Evolutionary conservation across 2,888 invertebrate genomes (phyloP).

Genomic region (Leucophora obtusa): DNA sequence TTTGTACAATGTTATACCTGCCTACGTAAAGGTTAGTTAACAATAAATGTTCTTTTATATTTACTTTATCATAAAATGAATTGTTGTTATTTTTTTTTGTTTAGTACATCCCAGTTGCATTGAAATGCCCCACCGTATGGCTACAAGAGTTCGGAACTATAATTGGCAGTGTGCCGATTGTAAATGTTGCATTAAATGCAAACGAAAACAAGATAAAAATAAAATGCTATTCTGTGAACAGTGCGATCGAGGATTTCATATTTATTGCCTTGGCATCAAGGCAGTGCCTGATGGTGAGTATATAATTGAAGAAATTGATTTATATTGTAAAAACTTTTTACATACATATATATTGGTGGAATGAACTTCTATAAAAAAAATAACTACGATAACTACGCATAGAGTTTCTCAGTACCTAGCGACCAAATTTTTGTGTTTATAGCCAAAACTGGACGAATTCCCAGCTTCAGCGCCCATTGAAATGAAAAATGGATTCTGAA

Average conservation of each 20-base stretch:
- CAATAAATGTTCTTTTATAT: background rate
- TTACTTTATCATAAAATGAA: background rate
- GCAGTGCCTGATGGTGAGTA: conserved; percentile 87
- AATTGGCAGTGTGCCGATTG: conserved; percentile 97
- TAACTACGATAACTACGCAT: too few species aligned
- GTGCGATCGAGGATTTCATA: conserved; percentile 96
- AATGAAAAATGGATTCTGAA: too few species aligned
- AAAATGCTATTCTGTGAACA: conserved; percentile 97
- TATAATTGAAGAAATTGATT: background rate
- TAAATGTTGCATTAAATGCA: conserved; percentile 92
- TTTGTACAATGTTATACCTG: conserved; percentile 82
- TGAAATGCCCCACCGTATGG: conserved; percentile 90
- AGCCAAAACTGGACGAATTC: too few species aligned
- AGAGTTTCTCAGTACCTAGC: too few species aligned
- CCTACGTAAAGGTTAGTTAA: conserved; percentile 80
- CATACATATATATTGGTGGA: too few species aligned
- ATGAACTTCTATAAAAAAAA: too few species aligned
- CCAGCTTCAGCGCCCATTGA: too few species aligned
- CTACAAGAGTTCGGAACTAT: conserved; percentile 89
- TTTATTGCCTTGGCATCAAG: conserved; percentile 91
- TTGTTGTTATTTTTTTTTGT: conserved; percentile 61
- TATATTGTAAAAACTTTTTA: too few species aligned
- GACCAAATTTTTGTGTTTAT: too few species aligned
- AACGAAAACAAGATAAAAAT: conserved; percentile 89
- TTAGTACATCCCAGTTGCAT: conserved; percentile 92